phyloP scores from a whole-genome alignment of 2,888 invertebrate genomes.

The Hydrotaea cyrtoneurina region DNA sequence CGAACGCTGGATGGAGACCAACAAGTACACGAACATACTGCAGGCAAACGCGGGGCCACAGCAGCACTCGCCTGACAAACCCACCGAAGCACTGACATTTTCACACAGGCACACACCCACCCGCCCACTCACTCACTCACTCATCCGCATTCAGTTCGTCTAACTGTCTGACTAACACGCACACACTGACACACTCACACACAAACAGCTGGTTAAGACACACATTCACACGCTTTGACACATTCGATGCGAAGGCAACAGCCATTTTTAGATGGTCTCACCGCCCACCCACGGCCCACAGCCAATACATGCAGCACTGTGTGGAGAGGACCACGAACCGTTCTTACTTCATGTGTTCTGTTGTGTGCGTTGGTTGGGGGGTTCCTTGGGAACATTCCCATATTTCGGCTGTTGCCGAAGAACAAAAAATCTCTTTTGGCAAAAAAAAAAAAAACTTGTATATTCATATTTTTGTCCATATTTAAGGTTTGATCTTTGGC shows the following conservation, averaged over 20 bases:
- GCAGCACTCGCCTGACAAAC: neutral
- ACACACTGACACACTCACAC: conserved; percentile 45
- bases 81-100: conserved; percentile 6
- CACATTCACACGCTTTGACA: conserved; percentile 31
- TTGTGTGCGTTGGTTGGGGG: conserved; percentile 38
- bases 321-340: conserved; percentile 31
- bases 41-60: conserved; percentile 23
- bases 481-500: conserved; percentile 76
- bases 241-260: conserved; percentile 34
- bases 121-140: conserved; percentile 13
- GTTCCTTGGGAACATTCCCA: conserved; percentile 40
- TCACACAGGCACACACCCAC: conserved; percentile 8
- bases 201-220: conserved; percentile 16
- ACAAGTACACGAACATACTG: conserved; percentile 38
- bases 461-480: conserved; percentile 69
- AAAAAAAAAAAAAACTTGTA: conserved; percentile 24
- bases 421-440: conserved; percentile 1
- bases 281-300: conserved; percentile 37
- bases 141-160: conserved; percentile 20
- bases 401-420: neutral
- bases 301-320: neutral
- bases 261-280: conserved; percentile 28
- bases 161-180: conserved; percentile 51
- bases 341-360: conserved; percentile 14
- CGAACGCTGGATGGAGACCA: conserved; percentile 60